Conservation (phyloP, 2,113 vertebrate genomes). For the Cyanocitta stelleri region DNA sequence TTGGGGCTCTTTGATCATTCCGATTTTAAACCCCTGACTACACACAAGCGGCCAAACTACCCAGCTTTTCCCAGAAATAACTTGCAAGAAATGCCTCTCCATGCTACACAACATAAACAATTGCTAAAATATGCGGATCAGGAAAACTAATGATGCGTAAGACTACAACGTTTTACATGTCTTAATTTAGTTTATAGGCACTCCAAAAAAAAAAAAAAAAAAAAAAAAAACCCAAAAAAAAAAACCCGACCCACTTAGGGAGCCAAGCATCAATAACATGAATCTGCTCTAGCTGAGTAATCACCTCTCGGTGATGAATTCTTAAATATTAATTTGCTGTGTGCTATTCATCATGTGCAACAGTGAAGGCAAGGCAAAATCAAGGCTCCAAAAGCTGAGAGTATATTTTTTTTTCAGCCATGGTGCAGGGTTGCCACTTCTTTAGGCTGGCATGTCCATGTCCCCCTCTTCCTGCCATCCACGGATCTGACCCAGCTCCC, state of each 20-base stretch:
- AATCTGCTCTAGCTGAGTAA: slow-evolving; percentile 33
- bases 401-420: background rate
- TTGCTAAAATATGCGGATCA: slow-evolving; percentile 28
- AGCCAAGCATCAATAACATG: slow-evolving; percentile 19
- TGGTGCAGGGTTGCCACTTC: background rate
- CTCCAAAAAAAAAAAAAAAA: background rate
- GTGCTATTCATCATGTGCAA: slow-evolving; percentile 14
- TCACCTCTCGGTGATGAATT: slow-evolving; percentile 10
- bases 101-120: background rate
- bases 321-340: slow-evolving; percentile 60
- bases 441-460: background rate
- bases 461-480: background rate
- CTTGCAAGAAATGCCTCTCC: background rate
- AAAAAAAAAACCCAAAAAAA: background rate
- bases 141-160: slow-evolving; percentile 33
- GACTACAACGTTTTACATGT: slow-evolving; percentile 16
- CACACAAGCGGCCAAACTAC: background rate
- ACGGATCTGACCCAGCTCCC: background rate
- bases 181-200: slow-evolving; percentile 47
- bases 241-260: background rate
- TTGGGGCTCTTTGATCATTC: background rate
- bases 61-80: background rate
- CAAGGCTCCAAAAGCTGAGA: background rate
- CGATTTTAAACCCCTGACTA: background rate
- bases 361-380: background rate